Evolutionary conservation across 2,888 invertebrate species (phyloP).

Genomic region (Pheosia tremula): DNA sequence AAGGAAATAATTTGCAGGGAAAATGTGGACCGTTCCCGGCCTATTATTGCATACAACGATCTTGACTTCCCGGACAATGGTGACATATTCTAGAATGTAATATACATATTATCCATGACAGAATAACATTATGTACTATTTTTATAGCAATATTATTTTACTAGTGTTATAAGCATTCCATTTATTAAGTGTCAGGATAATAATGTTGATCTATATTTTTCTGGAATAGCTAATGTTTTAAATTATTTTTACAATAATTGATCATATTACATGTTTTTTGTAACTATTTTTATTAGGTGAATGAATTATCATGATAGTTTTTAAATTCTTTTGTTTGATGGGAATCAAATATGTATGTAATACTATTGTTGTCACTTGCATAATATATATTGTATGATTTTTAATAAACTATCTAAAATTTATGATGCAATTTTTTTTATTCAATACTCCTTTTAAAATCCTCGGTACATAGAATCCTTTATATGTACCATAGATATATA

Average conservation of each 20-base stretch:
- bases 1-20: slow-evolving; percentile 85
- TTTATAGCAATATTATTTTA: slow-evolving; percentile 34
- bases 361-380: slow-evolving; percentile 26
- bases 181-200: slow-evolving; percentile 20
- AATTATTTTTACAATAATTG: no score
- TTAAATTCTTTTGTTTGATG: not conserved
- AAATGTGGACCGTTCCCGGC: slow-evolving; percentile 88
- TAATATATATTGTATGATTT: slow-evolving; percentile 37
- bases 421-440: slow-evolving; percentile 44
- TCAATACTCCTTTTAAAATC: slow-evolving; percentile 28
- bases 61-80: slow-evolving; percentile 94
- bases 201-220: not conserved
- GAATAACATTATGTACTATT: slow-evolving; percentile 9
- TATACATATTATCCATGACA: slow-evolving; percentile 31
- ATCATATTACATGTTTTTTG: no score
- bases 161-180: slow-evolving; percentile 42
- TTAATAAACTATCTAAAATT: slow-evolving; percentile 57
- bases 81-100: slow-evolving; percentile 87
- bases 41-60: slow-evolving; percentile 95
- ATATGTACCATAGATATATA: slow-evolving; percentile 11
- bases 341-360: slow-evolving; percentile 17
- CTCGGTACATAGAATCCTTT: slow-evolving; percentile 18
- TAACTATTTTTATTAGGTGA: not conserved
- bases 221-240: not conserved
- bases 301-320: not conserved